Conservation (phyloP, 2,113 vertebrate genomes). For the Desmodus rotundus region DNA sequence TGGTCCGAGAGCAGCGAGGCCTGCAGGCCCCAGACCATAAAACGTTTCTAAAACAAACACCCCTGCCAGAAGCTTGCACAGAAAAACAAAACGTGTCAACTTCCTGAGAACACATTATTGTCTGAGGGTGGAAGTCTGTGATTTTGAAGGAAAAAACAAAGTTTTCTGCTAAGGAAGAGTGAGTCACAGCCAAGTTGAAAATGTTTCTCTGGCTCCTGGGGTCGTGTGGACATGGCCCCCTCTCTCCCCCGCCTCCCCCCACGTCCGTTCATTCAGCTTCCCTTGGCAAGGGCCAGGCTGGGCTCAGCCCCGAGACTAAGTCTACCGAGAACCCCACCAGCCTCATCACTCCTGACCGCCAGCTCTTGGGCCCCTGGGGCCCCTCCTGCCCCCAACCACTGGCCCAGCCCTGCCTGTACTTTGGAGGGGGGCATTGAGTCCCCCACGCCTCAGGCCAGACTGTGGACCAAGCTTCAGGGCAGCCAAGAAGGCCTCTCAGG, state of each 20-base stretch:
- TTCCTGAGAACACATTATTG: conserved; percentile 62
- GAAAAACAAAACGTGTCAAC: conserved; percentile 47
- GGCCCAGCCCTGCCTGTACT: background rate
- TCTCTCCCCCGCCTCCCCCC: background rate
- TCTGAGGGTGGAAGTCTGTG: conserved; percentile 65
- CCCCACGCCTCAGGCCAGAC: background rate
- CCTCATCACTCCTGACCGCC: background rate
- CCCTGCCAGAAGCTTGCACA: background rate
- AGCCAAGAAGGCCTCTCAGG: background rate
- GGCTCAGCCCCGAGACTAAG: background rate
- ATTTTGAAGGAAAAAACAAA: conserved; percentile 72
- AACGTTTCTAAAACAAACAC: background rate
- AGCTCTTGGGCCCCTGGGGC: background rate
- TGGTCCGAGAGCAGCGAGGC: background rate
- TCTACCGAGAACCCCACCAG: background rate
- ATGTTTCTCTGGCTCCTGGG: background rate
- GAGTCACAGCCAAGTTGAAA: conserved; percentile 48
- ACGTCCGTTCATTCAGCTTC: background rate
- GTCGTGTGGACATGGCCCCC: background rate
- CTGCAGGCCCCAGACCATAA: background rate
- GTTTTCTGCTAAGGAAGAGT: conserved; percentile 59
- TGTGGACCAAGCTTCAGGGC: background rate
- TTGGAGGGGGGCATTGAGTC: background rate
- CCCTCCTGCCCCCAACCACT: background rate
- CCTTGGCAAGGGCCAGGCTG: background rate